Conservation (phyloP, 2,113 vertebrate species). For the Crotalus horridus region DNA sequence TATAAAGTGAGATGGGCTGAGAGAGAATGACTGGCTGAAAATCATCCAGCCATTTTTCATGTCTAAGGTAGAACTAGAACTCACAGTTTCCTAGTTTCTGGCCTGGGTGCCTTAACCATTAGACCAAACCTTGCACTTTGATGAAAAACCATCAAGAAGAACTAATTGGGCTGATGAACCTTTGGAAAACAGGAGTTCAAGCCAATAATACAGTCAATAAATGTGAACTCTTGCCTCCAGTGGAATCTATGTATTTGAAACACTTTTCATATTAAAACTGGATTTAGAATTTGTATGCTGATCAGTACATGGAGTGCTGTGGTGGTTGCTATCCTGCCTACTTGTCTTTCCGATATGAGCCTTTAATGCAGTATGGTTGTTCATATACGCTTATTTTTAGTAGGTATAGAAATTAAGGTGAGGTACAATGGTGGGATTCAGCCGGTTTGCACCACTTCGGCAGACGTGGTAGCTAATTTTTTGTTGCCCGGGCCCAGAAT, state of each 20-base stretch:
- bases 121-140: neutral
- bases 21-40: neutral
- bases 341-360: slow-evolving; percentile 35
- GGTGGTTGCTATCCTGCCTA: slow-evolving; percentile 32
- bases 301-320: slow-evolving; percentile 40
- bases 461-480: too few relatives aligned
- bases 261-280: neutral
- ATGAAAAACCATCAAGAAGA: neutral
- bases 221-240: neutral
- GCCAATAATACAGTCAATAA: neutral
- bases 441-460: too few relatives aligned
- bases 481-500: too few relatives aligned
- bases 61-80: neutral
- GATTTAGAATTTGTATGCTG: neutral
- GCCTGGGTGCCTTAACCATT: neutral
- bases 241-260: neutral
- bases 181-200: neutral
- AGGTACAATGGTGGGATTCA: neutral
- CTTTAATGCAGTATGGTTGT: slow-evolving; percentile 41
- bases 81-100: neutral
- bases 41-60: neutral
- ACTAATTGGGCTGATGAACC: neutral
- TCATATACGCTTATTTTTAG: slow-evolving; percentile 64
- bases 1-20: neutral
- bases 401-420: slow-evolving; percentile 63